Conservation (phyloP, 35 echinoderm and acorn worm species). For the Patiria miniata region DNA sequence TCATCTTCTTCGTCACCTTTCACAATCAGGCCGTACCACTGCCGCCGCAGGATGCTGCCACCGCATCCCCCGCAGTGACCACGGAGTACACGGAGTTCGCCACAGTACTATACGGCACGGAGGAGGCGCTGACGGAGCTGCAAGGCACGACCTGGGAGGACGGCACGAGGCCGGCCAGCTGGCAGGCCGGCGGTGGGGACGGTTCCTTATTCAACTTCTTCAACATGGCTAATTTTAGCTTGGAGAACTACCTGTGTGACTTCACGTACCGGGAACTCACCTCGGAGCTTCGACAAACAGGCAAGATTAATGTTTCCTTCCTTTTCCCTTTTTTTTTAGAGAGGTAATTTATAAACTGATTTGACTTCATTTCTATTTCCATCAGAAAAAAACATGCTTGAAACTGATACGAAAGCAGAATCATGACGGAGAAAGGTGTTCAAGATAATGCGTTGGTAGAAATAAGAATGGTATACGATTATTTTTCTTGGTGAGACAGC, state of each 20-base stretch:
- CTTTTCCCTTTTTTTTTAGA: neutral
- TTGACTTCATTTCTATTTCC: no score
- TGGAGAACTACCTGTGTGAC: neutral
- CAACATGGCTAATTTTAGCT: neutral
- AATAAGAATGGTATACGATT: no score
- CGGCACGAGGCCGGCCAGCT: neutral
- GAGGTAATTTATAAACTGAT: no score
- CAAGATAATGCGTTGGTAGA: no score
- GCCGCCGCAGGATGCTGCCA: neutral
- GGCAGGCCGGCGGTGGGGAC: neutral
- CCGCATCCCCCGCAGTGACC: neutral
- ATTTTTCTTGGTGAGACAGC: no score
- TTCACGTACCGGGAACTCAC: neutral
- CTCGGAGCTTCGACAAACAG: neutral
- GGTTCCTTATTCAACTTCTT: neutral
- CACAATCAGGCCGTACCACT: neutral
- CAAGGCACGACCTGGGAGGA: neutral
- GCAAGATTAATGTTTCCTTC: neutral
- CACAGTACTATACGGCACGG: neutral
- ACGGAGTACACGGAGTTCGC: slow-evolving; percentile 9
- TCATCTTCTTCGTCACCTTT: neutral
- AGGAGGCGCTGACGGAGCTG: neutral
- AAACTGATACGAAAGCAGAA: no score
- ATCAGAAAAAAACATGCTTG: no score
- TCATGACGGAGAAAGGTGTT: no score